Percentiles rank a stretch among this genome's conserved stretches.
Conservation (phyloP, 2,797 vertebrate species). For the Anguilla anguilla region DNA sequence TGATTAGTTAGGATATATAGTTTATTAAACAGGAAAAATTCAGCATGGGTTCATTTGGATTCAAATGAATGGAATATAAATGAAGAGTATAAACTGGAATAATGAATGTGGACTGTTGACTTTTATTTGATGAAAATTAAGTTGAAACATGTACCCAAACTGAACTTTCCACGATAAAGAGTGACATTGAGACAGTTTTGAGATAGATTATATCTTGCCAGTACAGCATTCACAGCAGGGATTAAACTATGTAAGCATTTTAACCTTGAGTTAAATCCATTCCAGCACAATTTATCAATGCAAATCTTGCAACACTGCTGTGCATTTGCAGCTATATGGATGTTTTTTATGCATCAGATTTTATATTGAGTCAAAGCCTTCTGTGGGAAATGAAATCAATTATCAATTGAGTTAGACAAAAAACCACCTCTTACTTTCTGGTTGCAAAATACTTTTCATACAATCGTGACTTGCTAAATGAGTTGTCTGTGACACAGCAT, state of each 20-base stretch:
- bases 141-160: neutral
- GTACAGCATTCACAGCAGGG: neutral
- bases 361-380: neutral
- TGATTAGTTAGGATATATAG: too few relatives aligned
- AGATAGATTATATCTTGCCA: neutral
- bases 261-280: neutral
- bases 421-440: neutral
- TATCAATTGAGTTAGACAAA: neutral
- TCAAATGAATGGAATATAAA: neutral
- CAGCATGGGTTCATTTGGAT: too few relatives aligned
- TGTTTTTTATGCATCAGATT: neutral
- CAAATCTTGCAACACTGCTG: neutral
- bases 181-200: neutral
- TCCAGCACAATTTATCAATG: neutral
- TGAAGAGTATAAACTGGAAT: neutral
- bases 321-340: neutral
- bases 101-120: neutral
- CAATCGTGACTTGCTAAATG: neutral
- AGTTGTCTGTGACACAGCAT: neutral
- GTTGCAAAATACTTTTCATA: neutral
- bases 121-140: neutral
- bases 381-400: neutral
- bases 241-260: constrained; percentile 4
- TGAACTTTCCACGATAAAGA: neutral
- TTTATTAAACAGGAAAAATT: too few relatives aligned